phyloP scores from a whole-genome alignment of 2,113 vertebrate genomes.

The Pteropus alecto region DNA sequence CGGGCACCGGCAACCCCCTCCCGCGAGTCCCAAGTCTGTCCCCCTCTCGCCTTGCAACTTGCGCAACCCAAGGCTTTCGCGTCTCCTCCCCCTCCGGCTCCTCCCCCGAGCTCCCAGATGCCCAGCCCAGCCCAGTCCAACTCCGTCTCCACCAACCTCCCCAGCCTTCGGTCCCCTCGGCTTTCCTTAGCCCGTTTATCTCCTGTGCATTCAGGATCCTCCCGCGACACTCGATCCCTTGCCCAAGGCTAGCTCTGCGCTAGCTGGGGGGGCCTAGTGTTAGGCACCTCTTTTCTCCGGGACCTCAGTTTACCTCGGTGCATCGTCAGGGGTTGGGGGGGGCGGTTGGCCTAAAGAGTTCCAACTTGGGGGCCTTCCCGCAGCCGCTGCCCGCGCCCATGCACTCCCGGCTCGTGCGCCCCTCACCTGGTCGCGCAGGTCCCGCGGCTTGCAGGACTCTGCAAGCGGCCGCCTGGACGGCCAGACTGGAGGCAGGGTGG shows the following conservation, averaged over 20 bases:
- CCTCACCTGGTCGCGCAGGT: slow-evolving; percentile 63
- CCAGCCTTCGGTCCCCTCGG: background rate
- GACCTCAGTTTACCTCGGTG: slow-evolving; percentile 34
- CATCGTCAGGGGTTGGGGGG: fast-evolving
- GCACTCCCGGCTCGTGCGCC: slow-evolving; percentile 27
- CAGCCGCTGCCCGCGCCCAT: background rate
- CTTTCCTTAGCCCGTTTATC: background rate
- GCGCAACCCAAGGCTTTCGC: background rate
- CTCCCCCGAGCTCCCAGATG: background rate
- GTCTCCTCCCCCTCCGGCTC: background rate
- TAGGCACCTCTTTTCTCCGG: no score
- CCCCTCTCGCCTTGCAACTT: background rate
- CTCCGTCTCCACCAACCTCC: background rate
- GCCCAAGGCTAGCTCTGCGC: background rate
- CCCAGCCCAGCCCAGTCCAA: background rate
- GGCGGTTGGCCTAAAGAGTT: background rate
- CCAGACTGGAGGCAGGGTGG: slow-evolving; percentile 13
- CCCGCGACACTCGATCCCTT: background rate
- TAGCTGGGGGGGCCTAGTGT: background rate
- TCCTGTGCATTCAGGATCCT: background rate
- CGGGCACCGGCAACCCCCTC: background rate
- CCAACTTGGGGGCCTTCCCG: background rate
- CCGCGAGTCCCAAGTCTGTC: background rate
- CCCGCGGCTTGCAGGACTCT: slow-evolving; percentile 77
- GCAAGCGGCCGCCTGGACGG: slow-evolving; percentile 69